These are phyloP conservation scores for Anoplophora glabripennis DNA, from an alignment of 1,140 invertebrate species.

Conservation along the genomic window DNA sequence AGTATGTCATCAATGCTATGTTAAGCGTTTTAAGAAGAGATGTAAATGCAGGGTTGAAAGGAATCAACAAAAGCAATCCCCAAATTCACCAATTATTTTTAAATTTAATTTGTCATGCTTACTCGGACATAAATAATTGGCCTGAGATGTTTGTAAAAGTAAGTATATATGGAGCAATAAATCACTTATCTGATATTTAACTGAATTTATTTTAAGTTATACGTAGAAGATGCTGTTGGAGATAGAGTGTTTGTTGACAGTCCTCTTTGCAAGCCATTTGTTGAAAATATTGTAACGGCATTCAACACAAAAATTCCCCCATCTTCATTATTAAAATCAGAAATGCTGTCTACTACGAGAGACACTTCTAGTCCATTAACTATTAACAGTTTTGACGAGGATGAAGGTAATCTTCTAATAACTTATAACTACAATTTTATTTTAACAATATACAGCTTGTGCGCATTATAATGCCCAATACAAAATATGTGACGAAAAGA, in stretches of 20 bases:
- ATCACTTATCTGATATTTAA: slow-evolving; percentile 12
- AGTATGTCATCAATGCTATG: slow-evolving; percentile 75
- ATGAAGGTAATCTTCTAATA: slow-evolving; percentile 43
- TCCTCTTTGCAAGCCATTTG: slow-evolving; percentile 85
- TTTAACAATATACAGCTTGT: no score
- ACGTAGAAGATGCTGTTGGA: slow-evolving; percentile 90
- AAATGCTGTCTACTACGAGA: slow-evolving; percentile 53
- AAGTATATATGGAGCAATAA: slow-evolving; percentile 27
- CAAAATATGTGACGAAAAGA: no score
- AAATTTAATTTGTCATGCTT: slow-evolving; percentile 81
- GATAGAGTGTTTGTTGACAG: slow-evolving; percentile 92
- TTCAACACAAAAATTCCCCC: slow-evolving; percentile 82
- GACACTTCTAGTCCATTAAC: slow-evolving; percentile 53
- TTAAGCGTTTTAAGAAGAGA: slow-evolving; percentile 82
- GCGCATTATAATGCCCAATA: no score
- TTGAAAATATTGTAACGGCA: slow-evolving; percentile 87
- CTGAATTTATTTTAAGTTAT: slow-evolving; percentile 61
- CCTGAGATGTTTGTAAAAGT: slow-evolving; percentile 76
- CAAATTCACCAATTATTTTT: slow-evolving; percentile 80
- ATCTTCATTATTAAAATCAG: slow-evolving; percentile 57
- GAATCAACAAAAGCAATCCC: slow-evolving; percentile 74
- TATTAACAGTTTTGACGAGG: slow-evolving; percentile 58
- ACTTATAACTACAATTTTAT: no score
- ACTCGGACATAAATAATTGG: slow-evolving; percentile 73
- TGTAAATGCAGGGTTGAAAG: slow-evolving; percentile 62